Evolutionary conservation across 2,888 invertebrate genomes (phyloP), one percentile per base, ranked within the genome.

Genomic region (Microplitis manilae): DNA sequence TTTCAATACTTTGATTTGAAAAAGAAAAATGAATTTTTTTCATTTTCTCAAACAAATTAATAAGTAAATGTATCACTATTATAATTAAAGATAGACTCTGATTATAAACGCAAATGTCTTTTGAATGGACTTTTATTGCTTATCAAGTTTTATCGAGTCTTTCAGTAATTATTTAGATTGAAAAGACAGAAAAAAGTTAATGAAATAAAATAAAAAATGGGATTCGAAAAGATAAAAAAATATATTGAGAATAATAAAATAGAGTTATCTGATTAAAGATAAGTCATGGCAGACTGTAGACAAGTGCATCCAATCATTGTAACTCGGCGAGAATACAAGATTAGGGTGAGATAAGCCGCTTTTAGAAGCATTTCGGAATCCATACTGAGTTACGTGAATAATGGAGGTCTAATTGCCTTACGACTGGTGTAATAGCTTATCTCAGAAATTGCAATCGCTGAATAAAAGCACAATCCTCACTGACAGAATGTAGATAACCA

Each of bases 341-440:
- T 82, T 80, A 82, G 79, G 69, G 80, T 61, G 72, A 76, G 68
- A 68, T 73, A 76, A 70, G 62, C 59, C 39, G 62, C n/a, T 50
- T 39, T 72, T 15, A 67, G 64, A 68, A 72, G 78, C 61, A 50
- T 79, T 81, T 80, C 77, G 80, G 82, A 84, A 83, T 82, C 81
- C 50, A 50, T 50, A 77, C 79, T 80, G 77, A 83, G 84, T 86
- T 84, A 85, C 83, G 83, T 86, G 85, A 83, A 86, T 87, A 87
- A 88, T 88, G 86, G 85, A 86, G 79, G 84, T 81, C 82, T 85
- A 85, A 86, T 86, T 84, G 83, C 83, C 83, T 84, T 84, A 84
- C 80, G 79, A 79, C 76, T 77, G 78, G 80, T 82, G 82, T 83
- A 83, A 82, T 83, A 80, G 83, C 79, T 82, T 85, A 84, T 84